These are phyloP conservation scores for Caenorhabditis inopinata DNA, from an alignment of 1,140 invertebrate species.

Conservation along the genomic window DNA sequence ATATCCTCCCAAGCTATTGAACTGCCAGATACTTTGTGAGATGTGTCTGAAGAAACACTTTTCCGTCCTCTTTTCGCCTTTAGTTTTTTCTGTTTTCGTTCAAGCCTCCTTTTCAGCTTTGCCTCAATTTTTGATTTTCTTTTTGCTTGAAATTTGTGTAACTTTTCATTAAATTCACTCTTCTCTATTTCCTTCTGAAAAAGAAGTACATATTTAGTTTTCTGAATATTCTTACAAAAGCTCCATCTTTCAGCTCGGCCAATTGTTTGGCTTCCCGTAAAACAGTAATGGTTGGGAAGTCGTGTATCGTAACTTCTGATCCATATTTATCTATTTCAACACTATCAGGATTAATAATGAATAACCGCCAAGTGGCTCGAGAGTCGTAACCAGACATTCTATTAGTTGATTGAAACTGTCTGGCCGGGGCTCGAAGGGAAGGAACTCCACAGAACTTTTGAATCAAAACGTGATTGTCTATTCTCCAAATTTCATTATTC, in stretches of 20 bases:
- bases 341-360: conserved; percentile 1
- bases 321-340: background rate
- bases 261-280: background rate
- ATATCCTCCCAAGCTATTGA: no score
- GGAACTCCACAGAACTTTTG: conserved; percentile 25
- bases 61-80: no score
- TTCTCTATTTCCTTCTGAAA: conserved; percentile 15
- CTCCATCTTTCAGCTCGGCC: background rate
- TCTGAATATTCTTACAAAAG: background rate
- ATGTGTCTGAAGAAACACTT: no score
- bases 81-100: background rate
- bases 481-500: conserved; percentile 16
- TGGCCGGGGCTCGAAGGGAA: background rate
- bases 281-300: background rate
- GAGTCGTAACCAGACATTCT: background rate
- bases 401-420: conserved; percentile 15
- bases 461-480: conserved; percentile 5
- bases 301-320: background rate
- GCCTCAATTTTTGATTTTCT: background rate
- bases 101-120: background rate
- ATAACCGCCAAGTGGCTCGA: background rate
- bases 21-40: no score
- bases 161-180: background rate
- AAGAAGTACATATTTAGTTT: background rate
- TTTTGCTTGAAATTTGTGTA: background rate